phyloP scores from a whole-genome alignment of 2,797 vertebrate species.

The Glossophaga mutica region DNA sequence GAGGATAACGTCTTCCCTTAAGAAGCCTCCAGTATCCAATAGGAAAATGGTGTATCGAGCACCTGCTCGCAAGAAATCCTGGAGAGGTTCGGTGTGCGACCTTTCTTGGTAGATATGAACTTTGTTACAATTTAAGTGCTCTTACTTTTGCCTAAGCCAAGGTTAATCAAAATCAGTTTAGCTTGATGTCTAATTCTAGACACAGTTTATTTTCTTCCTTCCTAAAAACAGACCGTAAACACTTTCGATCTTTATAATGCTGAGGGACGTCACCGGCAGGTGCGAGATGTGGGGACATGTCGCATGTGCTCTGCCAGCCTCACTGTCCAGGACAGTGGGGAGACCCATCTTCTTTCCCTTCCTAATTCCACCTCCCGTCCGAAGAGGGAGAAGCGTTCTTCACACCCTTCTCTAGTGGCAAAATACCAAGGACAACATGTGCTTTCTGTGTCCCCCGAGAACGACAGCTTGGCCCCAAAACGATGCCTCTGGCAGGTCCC shows the following conservation, averaged over 20 bases:
- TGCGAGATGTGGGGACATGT: neutral
- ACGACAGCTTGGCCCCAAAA: neutral
- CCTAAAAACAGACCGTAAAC: neutral
- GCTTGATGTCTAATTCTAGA: conserved; percentile 6
- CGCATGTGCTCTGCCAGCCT: neutral
- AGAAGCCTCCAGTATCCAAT: neutral
- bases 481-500: neutral
- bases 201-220: neutral
- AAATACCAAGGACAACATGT: neutral
- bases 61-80: neutral
- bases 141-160: neutral
- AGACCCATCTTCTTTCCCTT: neutral
- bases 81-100: neutral
- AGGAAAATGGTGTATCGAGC: neutral
- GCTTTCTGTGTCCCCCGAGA: neutral
- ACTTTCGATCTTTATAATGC: neutral
- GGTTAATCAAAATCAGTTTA: neutral
- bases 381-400: neutral
- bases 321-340: too few relatives aligned
- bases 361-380: neutral
- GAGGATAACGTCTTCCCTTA: neutral
- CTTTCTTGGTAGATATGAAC: neutral
- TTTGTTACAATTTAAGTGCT: neutral
- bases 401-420: neutral
- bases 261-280: neutral